Conservation (phyloP, 2,888 invertebrate genomes). For the Octonoba sinensis region DNA sequence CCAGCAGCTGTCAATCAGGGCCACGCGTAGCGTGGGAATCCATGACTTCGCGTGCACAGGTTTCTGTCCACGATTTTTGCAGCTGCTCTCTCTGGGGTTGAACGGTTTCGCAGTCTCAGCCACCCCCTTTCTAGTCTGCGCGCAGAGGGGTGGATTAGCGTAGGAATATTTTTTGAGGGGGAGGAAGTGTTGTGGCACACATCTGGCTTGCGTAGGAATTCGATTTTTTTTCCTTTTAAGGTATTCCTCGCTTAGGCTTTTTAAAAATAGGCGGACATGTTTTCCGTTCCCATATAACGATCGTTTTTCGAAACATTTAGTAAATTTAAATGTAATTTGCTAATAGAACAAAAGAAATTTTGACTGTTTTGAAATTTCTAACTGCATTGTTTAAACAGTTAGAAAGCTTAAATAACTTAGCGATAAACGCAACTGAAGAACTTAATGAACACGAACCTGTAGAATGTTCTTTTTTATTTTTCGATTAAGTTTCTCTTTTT, state of each 20-base stretch:
- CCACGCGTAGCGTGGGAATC: conserved; percentile 61
- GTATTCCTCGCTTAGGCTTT: not conserved
- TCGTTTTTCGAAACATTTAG: too few relatives aligned
- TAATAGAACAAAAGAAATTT: too few relatives aligned
- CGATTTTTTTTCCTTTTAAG: not conserved
- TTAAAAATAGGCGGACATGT: too few relatives aligned
- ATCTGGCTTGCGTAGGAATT: conserved; percentile 11
- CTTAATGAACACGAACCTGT: too few relatives aligned
- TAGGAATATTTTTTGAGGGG: not conserved
- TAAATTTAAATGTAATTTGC: too few relatives aligned
- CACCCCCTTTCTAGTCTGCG: not conserved
- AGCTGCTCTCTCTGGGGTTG: conserved; percentile 54
- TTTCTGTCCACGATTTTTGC: conserved; percentile 25
- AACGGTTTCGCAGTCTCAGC: conserved; percentile 36
- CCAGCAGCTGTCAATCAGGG: conserved; percentile 63
- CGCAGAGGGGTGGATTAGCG: not conserved
- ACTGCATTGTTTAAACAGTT: too few relatives aligned
- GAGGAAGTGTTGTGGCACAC: conserved; percentile 3
- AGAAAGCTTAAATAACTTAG: too few relatives aligned
- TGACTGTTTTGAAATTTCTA: too few relatives aligned
- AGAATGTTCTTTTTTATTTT: too few relatives aligned
- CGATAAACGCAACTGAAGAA: too few relatives aligned
- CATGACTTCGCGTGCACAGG: conserved; percentile 27
- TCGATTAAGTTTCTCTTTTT: too few relatives aligned
- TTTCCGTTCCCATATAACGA: too few relatives aligned